Conservation (phyloP, 2,113 vertebrate species). For the Hydropotes inermis region DNA sequence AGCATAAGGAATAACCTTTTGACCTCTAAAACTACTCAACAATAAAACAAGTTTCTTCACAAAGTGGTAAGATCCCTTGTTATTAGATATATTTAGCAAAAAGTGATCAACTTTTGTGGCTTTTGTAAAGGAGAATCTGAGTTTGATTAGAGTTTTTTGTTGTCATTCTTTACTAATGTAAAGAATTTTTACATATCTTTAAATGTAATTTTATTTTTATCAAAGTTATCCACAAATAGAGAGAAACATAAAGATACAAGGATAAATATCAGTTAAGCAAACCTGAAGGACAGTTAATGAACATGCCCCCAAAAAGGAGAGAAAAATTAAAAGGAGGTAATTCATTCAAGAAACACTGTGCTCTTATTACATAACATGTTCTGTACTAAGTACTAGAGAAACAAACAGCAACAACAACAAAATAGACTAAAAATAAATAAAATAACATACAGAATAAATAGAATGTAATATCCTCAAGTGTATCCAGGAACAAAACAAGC, state of each 20-base stretch:
- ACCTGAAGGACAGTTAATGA: not conserved
- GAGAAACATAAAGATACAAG: not conserved
- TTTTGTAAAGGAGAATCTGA: not conserved
- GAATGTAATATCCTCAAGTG: not conserved
- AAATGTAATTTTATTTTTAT: not conserved
- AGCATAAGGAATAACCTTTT: not conserved
- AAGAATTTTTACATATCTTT: not conserved
- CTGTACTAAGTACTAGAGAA: not conserved
- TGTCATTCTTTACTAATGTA: not conserved
- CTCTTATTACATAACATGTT: not conserved
- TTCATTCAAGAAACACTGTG: not conserved
- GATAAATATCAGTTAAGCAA: not conserved
- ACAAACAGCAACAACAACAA: not conserved
- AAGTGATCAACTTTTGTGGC: not conserved
- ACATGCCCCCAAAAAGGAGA: not conserved
- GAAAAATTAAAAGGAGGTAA: not conserved
- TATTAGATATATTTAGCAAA: not conserved
- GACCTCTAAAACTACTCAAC: not conserved
- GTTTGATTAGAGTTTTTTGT: not conserved
- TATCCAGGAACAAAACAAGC: not conserved
- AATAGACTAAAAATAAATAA: not conserved
- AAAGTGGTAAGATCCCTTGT: not conserved
- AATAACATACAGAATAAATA: not conserved
- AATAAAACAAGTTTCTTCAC: not conserved
- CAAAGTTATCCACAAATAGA: not conserved